Evolutionary conservation across 2,113 vertebrate species (phyloP).

Genomic region (Pseudorhombus dupliciocellatus): DNA sequence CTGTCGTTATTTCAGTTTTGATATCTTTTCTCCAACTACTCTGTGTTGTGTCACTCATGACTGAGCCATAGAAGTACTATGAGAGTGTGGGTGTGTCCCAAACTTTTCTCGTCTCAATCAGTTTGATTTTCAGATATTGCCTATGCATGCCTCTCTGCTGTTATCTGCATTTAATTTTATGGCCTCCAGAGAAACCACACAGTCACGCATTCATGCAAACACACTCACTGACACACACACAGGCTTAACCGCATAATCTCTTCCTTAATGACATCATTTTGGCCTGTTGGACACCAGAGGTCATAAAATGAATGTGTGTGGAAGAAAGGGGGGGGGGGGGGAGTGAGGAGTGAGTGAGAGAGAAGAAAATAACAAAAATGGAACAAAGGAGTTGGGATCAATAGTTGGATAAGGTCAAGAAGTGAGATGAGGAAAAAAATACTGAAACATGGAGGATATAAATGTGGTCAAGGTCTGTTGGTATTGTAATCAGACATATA

Average conservation of each 20-base stretch:
- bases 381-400: conserved; percentile 43
- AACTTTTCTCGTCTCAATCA: not conserved
- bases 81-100: not conserved
- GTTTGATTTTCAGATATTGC: conserved; percentile 9
- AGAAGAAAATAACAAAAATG: conserved; percentile 2
- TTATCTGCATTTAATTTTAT: conserved; percentile 56
- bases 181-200: conserved; percentile 40
- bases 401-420: not conserved
- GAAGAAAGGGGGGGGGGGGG: not conserved
- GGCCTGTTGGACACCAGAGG: conserved; percentile 54
- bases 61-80: not conserved
- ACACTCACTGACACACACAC: conserved; percentile 23
- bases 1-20: not conserved
- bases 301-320: conserved; percentile 26
- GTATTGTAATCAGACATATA: not conserved
- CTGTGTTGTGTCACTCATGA: not conserved
- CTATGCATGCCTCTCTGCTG: conserved; percentile 20
- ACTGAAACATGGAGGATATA: not conserved
- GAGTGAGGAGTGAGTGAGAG: not conserved
- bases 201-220: conserved; percentile 1
- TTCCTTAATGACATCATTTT: conserved; percentile 71
- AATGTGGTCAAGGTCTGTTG: not conserved
- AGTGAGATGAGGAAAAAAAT: not conserved
- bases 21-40: too few relatives aligned
- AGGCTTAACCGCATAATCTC: conserved; percentile 68